These are phyloP conservation scores for Mayetiola destructor DNA, from an alignment of 2,888 invertebrate genomes.

Conservation along the genomic window DNA sequence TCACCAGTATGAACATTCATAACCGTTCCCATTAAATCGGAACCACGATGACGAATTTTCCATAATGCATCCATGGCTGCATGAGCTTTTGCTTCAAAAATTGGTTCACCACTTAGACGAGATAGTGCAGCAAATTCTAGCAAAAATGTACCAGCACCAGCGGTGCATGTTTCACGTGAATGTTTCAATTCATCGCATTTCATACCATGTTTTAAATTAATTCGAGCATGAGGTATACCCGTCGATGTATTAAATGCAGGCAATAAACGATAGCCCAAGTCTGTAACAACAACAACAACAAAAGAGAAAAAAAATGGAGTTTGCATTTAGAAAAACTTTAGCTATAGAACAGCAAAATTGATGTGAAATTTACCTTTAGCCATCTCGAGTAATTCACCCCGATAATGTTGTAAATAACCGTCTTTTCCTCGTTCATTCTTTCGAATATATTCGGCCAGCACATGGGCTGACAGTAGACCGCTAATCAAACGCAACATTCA, in stretches of 20 bases:
- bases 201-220: conserved; percentile 69
- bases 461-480: conserved; percentile 83
- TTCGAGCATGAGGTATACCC: conserved; percentile 92
- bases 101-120: conserved; percentile 75
- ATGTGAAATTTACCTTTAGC: too few relatives aligned
- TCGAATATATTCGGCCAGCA: conserved; percentile 70
- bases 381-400: conserved; percentile 72
- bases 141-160: conserved; percentile 96
- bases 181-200: conserved; percentile 57
- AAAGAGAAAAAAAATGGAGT: too few relatives aligned
- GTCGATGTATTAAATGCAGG: conserved; percentile 98
- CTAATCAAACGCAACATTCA: conserved; percentile 37
- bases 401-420: conserved; percentile 66
- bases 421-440: conserved; percentile 39
- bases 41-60: conserved; percentile 78
- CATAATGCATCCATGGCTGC: conserved; percentile 94
- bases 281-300: too few relatives aligned
- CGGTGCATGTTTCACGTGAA: conserved; percentile 87
- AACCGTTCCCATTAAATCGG: conserved; percentile 91
- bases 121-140: conserved; percentile 94
- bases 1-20: conserved; percentile 96
- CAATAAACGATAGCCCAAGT: conserved; percentile 77
- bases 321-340: too few relatives aligned
- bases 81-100: conserved; percentile 89
- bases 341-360: too few relatives aligned